These are phyloP conservation scores for Arenicola marina DNA, from an alignment of 2,888 invertebrate genomes.

Conservation along the genomic window DNA sequence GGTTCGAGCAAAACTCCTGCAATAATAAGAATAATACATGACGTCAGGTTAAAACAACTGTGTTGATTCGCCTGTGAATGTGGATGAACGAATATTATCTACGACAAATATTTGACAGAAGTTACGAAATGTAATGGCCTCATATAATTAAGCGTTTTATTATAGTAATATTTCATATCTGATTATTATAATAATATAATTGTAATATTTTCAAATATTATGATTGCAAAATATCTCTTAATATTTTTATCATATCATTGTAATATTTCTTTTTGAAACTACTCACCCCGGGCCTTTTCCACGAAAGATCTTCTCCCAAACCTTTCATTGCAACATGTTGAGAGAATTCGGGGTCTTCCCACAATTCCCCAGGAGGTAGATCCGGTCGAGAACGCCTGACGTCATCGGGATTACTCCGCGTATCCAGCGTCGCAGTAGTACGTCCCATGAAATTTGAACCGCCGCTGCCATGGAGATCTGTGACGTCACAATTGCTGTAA, in stretches of 20 bases:
- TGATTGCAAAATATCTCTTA: too few species aligned
- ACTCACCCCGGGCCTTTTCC: neutral
- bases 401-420: neutral
- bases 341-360: constrained; percentile 3
- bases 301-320: neutral
- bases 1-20: constrained; percentile 42
- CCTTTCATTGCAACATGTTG: neutral
- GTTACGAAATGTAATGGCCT: too few species aligned
- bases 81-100: neutral
- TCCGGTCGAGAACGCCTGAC: neutral
- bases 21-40: too few species aligned
- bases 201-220: too few species aligned
- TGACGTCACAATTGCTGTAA: too few species aligned
- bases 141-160: neutral
- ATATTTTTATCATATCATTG: neutral
- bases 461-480: too few species aligned
- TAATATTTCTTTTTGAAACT: neutral
- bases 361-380: neutral
- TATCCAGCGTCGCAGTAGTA: neutral
- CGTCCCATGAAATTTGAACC: neutral
- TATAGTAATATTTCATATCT: neutral
- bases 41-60: neutral
- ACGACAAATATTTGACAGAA: too few species aligned
- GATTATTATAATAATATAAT: too few species aligned
- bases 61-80: neutral